Evolutionary conservation across 2,113 vertebrate genomes (phyloP).

Genomic region (Perca fluviatilis): DNA sequence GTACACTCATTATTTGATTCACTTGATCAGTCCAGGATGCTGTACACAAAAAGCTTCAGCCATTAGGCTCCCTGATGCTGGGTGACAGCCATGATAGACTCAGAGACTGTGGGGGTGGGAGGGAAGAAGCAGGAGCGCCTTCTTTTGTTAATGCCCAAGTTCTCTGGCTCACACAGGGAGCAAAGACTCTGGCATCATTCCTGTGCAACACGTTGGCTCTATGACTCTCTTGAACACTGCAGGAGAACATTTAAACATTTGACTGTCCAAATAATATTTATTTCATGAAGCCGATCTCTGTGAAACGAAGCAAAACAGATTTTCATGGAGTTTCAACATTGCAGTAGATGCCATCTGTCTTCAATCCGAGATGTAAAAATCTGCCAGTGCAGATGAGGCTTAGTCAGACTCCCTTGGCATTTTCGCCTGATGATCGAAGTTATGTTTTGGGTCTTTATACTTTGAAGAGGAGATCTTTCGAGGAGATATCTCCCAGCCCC

Average conservation of each 20-base stretch:
- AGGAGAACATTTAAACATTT: conserved; percentile 49
- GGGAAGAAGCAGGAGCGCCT: conserved; percentile 44
- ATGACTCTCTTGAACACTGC: conserved; percentile 2
- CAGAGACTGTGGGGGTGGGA: conserved; percentile 55
- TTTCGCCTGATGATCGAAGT: conserved; percentile 18
- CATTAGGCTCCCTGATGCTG: conserved; percentile 72
- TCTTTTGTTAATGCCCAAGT: conserved; percentile 69
- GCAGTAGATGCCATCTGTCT: conserved; percentile 49
- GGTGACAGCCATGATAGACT: conserved; percentile 79
- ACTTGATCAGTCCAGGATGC: conserved; percentile 59
- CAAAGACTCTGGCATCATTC: conserved; percentile 49
- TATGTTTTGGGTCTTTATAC: conserved; percentile 36
- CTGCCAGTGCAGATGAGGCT: conserved; percentile 41
- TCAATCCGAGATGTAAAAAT: conserved; percentile 54
- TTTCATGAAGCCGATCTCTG: conserved; percentile 30
- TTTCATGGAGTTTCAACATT: conserved; percentile 38
- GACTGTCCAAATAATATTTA: conserved; percentile 31
- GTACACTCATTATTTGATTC: conserved; percentile 62
- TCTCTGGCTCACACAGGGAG: conserved; percentile 46
- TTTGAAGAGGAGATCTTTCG: conserved; percentile 16
- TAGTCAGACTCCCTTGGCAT: conserved; percentile 26
- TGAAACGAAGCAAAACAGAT: conserved; percentile 33
- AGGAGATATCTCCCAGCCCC: conserved; percentile 26
- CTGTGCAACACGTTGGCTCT: conserved; percentile 14
- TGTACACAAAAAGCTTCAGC: conserved; percentile 72